phyloP scores from a whole-genome alignment of 2,888 invertebrate species.

The Lissonota sp. region DNA sequence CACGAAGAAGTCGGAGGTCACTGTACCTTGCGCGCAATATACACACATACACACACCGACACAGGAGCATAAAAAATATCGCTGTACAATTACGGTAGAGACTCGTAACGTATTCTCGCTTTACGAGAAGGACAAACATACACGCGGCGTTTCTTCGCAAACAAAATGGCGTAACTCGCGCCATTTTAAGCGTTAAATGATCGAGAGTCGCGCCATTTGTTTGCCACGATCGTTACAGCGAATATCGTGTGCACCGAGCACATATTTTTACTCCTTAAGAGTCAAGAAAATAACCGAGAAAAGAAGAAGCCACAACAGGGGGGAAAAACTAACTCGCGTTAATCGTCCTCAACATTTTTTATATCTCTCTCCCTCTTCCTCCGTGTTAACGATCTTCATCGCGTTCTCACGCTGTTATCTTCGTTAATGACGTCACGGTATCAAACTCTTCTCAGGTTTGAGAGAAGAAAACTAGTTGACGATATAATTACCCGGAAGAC shows the following conservation, averaged over 20 bases:
- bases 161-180: no score
- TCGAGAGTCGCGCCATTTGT: no score
- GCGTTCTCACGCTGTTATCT: conserved; percentile 70
- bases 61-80: background rate
- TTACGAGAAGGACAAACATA: conserved; percentile 1
- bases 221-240: background rate
- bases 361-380: conserved; percentile 24
- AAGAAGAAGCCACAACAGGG: conserved; percentile 39
- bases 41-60: background rate
- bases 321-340: conserved; percentile 69
- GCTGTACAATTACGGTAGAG: conserved; percentile 32
- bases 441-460: conserved; percentile 69
- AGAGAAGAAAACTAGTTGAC: conserved; percentile 65
- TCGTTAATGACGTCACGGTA: conserved; percentile 71
- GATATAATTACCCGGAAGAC: conserved; percentile 66
- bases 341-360: conserved; percentile 60
- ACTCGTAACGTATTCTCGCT: conserved; percentile 21
- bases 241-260: conserved; percentile 19
- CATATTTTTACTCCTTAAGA: conserved; percentile 28
- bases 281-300: conserved; percentile 23
- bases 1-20: conserved; percentile 70
- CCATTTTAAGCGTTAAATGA: no score
- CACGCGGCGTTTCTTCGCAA: no score
- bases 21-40: conserved; percentile 66
- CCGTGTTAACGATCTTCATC: conserved; percentile 39